Base-by-base conservation (phyloP, 2,113 vertebrate species). In the Tretioscincus oriximinensis region DNA sequence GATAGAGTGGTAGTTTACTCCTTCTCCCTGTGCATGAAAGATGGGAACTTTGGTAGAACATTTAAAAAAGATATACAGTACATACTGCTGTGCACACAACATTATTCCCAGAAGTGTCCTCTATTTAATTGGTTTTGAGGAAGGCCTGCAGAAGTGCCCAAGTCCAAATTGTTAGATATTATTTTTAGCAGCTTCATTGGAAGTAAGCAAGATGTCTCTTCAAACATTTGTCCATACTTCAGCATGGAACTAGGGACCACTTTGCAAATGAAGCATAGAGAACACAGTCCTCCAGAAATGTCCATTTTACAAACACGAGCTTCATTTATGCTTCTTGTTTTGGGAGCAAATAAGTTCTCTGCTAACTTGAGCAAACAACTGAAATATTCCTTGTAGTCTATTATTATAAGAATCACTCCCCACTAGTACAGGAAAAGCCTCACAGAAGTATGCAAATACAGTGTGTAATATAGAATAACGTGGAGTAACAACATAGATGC, bases 51-150 rank as follows among this genome's bases (percentile, higher is more conserved):
- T 58, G 54, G 54, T 16, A 18, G 54, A 58, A 58, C 12, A 58
- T 58, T 58, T 58, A 1, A 18, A 18, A 66, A 20, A 31, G 28
- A 26, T 7, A 66, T 64, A 78, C 35, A 35, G 22, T 83, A 87
- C 3, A 41, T 41, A 84, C 85, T 89, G 24, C 70, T 81, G 51
- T 20, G 35, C 75, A n/a, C 86, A 78, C 45, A 75, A 72, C 1
- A 28, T 81, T 85, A 60, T n/a, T 63, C 29, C 66, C 60, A 80
- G 61, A 47, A 58, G 20, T 78, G 35, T 58, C 82, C 21, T 64
- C 47, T 47, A 2, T 49, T 64, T 18, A 41, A 47, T 64, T 73
- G 9, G 31, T 29, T 70, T 47, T 71, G 20, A 71, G 58, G 54
- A 29, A 81, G 45, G 29, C 45, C 47, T 12, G 47, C 35, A 65